These are phyloP conservation scores for Darevskia mixta DNA, from an alignment of 2,797 vertebrate species.

Conservation along the genomic window DNA sequence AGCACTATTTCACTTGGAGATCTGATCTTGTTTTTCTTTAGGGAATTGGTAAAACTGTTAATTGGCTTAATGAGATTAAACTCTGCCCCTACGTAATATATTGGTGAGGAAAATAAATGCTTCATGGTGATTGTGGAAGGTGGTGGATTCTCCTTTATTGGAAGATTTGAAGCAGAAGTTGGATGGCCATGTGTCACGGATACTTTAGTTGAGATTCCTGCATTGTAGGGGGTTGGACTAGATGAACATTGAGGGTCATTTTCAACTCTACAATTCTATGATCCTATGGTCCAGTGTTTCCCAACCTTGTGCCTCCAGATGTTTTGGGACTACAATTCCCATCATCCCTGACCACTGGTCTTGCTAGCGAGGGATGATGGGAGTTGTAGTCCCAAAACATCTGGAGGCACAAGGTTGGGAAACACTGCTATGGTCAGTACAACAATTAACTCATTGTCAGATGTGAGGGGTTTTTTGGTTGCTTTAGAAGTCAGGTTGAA, in stretches of 20 bases:
- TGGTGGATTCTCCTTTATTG: background rate
- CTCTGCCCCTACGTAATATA: background rate
- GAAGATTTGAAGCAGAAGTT: background rate
- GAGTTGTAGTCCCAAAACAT: too few species aligned
- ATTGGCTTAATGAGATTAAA: background rate
- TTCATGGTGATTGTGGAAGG: too few species aligned
- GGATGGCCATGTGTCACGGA: background rate
- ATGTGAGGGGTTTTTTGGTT: too few species aligned
- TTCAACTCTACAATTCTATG: background rate
- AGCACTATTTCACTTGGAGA: background rate
- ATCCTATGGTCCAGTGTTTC: background rate
- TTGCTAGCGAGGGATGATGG: too few species aligned
- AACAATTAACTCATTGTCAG: too few species aligned
- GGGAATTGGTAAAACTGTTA: background rate
- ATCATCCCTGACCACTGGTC: too few species aligned
- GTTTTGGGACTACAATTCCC: too few species aligned
- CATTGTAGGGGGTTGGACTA: background rate
- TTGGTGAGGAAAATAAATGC: slow-evolving; percentile 12
- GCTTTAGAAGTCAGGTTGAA: too few species aligned
- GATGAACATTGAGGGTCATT: background rate
- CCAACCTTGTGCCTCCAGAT: too few species aligned
- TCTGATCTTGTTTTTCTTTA: slow-evolving; percentile 8
- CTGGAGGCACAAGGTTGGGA: too few species aligned
- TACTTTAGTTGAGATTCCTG: background rate
- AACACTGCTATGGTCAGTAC: background rate